These are phyloP conservation scores for Agrenia bidenticulata DNA, from an alignment of 2,888 invertebrate species.

Conservation along the genomic window DNA sequence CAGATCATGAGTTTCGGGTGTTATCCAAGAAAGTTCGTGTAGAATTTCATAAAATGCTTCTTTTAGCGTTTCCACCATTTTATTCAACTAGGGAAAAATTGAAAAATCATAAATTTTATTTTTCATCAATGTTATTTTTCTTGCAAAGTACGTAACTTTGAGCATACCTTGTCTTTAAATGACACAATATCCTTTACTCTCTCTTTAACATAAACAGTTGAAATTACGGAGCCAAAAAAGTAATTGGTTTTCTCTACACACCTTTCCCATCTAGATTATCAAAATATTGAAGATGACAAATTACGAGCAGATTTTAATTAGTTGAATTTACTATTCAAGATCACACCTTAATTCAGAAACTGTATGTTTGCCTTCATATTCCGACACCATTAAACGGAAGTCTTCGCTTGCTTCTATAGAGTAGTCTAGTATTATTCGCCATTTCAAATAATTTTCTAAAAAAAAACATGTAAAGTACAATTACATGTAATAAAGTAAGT, in stretches of 20 bases:
- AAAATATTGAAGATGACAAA: no score
- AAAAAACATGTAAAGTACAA: background rate
- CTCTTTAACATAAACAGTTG: constrained; percentile 57
- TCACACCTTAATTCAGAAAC: no score
- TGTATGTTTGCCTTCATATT: no score
- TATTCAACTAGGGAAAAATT: constrained; percentile 14
- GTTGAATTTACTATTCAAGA: no score
- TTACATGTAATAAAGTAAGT: background rate
- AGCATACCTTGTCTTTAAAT: constrained; percentile 3
- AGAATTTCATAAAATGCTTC: constrained; percentile 23
- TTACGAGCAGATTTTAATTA: no score
- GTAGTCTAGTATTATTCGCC: constrained; percentile 33
- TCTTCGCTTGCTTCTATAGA: constrained; percentile 5
- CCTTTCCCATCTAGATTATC: background rate
- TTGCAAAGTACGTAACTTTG: no score
- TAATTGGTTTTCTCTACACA: constrained; percentile 56
- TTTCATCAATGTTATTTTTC: no score
- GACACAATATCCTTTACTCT: constrained; percentile 56
- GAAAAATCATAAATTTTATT: no score
- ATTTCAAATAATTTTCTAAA: constrained; percentile 31
- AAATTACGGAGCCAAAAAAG: constrained; percentile 57
- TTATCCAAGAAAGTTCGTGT: constrained; percentile 36
- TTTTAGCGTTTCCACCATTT: constrained; percentile 28
- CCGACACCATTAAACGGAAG: background rate
- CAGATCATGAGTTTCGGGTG: constrained; percentile 15